Conservation (phyloP, 2,888 invertebrate species). For the Lasioglossum calceatum region DNA sequence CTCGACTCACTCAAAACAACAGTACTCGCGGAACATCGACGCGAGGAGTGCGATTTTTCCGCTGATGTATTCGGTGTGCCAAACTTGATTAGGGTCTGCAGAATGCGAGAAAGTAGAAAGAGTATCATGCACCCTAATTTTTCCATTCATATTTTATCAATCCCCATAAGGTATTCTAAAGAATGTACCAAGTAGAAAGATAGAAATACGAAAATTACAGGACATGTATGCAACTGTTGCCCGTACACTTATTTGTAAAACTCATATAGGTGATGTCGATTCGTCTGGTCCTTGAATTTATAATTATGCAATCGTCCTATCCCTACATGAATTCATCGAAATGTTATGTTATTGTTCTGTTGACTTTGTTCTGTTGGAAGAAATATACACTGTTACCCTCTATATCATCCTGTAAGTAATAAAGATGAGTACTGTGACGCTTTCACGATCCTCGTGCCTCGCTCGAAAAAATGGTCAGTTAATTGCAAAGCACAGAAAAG, state of each 20-base stretch:
- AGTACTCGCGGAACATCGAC: constrained; percentile 18
- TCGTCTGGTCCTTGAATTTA: not conserved
- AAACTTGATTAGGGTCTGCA: not conserved
- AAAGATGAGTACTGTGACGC: constrained; percentile 3
- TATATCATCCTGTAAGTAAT: not conserved
- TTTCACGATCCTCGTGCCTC: not conserved
- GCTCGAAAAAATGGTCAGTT: not conserved
- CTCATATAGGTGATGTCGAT: not conserved
- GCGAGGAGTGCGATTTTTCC: constrained; percentile 16
- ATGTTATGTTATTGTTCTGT: not conserved
- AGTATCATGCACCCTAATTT: not conserved
- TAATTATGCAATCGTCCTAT: not conserved
- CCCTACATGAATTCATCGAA: not conserved
- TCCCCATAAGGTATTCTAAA: not conserved
- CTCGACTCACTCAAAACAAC: constrained; percentile 7
- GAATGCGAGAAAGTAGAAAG: not conserved
- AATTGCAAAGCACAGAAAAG: not conserved
- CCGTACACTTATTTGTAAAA: not conserved
- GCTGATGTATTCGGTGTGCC: not conserved
- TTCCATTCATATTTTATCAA: not conserved
- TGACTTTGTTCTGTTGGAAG: not conserved
- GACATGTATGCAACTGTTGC: not conserved
- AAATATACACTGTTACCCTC: not conserved
- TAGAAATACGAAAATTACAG: not conserved
- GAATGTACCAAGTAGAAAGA: not conserved